phyloP scores from a whole-genome alignment of 2,888 invertebrate species.

The Yponomeuta cagnagella region DNA sequence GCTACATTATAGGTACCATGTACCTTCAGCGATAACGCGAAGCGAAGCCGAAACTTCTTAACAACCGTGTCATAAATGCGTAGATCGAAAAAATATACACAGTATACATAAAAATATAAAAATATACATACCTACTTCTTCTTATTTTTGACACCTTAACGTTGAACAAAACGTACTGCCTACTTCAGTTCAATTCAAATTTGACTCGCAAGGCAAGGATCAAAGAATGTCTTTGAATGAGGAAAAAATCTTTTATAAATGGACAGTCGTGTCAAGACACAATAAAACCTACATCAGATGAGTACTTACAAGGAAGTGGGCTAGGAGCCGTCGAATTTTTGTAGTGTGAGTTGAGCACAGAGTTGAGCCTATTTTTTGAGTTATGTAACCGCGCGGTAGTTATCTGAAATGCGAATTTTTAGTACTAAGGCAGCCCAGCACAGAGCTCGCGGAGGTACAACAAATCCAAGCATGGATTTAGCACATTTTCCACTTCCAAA shows the following conservation, averaged over 20 bases:
- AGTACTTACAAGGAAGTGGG: not conserved
- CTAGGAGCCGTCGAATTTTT: too few relatives aligned
- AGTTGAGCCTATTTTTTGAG: too few relatives aligned
- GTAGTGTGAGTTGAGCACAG: too few relatives aligned
- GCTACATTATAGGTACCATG: not conserved
- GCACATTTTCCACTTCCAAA: too few relatives aligned
- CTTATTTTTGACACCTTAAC: not conserved
- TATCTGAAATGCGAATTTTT: too few relatives aligned
- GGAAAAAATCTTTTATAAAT: not conserved
- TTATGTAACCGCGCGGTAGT: too few relatives aligned
- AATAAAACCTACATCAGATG: conserved; percentile 11
- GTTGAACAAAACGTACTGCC: not conserved
- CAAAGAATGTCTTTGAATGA: conserved; percentile 11
- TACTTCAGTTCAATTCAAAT: not conserved
- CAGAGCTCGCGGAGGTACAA: too few relatives aligned
- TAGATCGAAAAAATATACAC: not conserved
- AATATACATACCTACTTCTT: too few relatives aligned
- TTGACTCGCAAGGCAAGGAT: conserved; percentile 1
- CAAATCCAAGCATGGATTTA: too few relatives aligned
- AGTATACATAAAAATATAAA: too few relatives aligned
- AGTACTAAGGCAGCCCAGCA: too few relatives aligned
- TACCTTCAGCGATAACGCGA: too few relatives aligned
- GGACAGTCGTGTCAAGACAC: not conserved
- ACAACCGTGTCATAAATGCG: not conserved
- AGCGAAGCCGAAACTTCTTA: not conserved